A percentile compares a stretch with the other conserved stretches of the same genome.
These are phyloP conservation scores for Nanorana parkeri DNA, from an alignment of 2,113 vertebrate genomes.

Conservation along the genomic window DNA sequence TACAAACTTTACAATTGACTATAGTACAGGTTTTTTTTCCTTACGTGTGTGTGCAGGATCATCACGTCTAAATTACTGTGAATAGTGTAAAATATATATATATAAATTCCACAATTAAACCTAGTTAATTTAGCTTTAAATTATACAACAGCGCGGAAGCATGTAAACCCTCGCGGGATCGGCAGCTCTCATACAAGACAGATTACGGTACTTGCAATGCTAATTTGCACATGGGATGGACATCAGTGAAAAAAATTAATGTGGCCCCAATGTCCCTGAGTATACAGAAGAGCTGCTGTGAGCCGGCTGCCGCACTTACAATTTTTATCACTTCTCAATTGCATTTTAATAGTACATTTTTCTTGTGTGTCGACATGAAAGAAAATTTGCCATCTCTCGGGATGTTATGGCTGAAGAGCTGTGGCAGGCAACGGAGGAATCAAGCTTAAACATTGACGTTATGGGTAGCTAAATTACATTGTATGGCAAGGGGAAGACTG, in stretches of 20 bases:
- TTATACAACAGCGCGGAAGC: slow-evolving; percentile 69
- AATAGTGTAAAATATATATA: background rate
- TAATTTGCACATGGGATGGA: slow-evolving; percentile 84
- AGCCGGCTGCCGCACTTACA: slow-evolving; percentile 77
- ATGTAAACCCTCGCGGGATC: slow-evolving; percentile 74
- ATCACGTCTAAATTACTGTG: too few relatives aligned
- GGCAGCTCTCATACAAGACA: slow-evolving; percentile 77
- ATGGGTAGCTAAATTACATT: slow-evolving; percentile 58
- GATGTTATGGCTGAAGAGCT: slow-evolving; percentile 72
- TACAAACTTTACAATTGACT: too few relatives aligned
- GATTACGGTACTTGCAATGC: slow-evolving; percentile 78
- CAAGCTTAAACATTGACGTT: slow-evolving; percentile 62
- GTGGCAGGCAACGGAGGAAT: slow-evolving; percentile 66
- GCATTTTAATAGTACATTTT: slow-evolving; percentile 85
- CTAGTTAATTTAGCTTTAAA: slow-evolving; percentile 63
- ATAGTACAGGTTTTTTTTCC: too few relatives aligned
- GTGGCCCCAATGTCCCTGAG: slow-evolving; percentile 79
- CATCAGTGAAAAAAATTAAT: slow-evolving; percentile 80
- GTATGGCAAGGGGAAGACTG: slow-evolving; percentile 37
- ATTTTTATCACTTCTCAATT: slow-evolving; percentile 83
- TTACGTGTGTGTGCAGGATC: too few relatives aligned
- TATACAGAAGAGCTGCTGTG: slow-evolving; percentile 74
- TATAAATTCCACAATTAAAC: slow-evolving; percentile 45
- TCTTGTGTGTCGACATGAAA: slow-evolving; percentile 81
- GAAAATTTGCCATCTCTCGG: slow-evolving; percentile 80